Evolutionary conservation across 1,140 invertebrate genomes (phyloP).

Genomic region (Glomeris maerens): DNA sequence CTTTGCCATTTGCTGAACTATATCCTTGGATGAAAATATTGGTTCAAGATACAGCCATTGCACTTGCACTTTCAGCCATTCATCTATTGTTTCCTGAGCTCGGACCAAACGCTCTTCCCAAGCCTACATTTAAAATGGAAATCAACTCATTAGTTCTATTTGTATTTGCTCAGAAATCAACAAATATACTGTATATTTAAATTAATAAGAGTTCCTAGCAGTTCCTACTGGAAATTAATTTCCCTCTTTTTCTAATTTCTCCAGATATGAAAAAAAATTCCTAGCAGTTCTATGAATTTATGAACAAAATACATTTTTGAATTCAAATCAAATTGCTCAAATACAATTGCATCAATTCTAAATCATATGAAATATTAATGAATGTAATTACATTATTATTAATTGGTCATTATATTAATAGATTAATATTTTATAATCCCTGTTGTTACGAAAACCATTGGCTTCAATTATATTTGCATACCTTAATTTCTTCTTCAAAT

Average conservation of each 20-base stretch:
- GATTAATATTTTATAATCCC: neutral
- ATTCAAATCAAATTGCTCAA: too few species aligned
- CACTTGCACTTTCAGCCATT: conserved; percentile 66
- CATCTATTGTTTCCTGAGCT: conserved; percentile 64
- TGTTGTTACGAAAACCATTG: too few species aligned
- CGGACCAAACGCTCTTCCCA: conserved; percentile 69
- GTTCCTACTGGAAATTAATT: too few species aligned
- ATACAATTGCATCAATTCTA: too few species aligned
- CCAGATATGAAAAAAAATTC: too few species aligned
- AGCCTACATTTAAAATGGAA: conserved; percentile 46
- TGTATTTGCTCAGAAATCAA: conserved; percentile 2
- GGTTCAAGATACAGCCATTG: conserved; percentile 86
- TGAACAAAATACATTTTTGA: too few species aligned
- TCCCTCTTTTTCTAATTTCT: too few species aligned
- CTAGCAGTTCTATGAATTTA: too few species aligned
- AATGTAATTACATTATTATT: neutral
- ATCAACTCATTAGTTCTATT: neutral
- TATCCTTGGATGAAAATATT: conserved; percentile 86
- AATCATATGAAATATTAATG: too few species aligned
- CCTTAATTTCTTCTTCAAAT: conserved; percentile 44
- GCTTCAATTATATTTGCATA: too few species aligned
- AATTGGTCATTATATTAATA: conserved; percentile 4
- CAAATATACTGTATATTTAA: neutral
- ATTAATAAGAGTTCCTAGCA: neutral
- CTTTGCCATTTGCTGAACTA: conserved; percentile 81